Conservation (phyloP, 1,140 invertebrate species). For the Bombus balteatus region DNA sequence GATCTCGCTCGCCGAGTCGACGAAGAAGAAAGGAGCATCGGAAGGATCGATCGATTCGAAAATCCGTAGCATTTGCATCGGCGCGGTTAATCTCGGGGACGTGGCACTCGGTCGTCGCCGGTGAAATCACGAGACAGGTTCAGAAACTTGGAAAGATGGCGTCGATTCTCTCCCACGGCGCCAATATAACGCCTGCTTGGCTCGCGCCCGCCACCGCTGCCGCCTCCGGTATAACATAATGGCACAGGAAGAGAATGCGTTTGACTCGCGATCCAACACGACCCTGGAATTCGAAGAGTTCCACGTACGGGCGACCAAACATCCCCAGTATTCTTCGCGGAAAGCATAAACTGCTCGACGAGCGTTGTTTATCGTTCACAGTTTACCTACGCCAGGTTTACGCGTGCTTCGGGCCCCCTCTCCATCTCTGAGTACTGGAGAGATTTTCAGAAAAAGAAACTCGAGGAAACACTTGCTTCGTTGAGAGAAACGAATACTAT, state of each 20-base stretch:
- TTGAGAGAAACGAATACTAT: background rate
- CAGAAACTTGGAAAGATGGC: conserved; percentile 36
- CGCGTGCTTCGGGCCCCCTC: conserved; percentile 42
- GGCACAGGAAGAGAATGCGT: conserved; percentile 77
- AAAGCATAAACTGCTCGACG: conserved; percentile 66
- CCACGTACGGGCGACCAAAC: conserved; percentile 66
- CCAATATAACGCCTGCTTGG: conserved; percentile 57
- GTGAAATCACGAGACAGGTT: background rate
- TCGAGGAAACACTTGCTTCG: background rate
- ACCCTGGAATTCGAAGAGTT: conserved; percentile 75
- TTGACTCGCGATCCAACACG: conserved; percentile 79
- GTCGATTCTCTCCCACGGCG: conserved; percentile 55
- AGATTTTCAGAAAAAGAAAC: conserved; percentile 47
- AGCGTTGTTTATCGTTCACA: conserved; percentile 65
- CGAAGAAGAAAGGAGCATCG: background rate
- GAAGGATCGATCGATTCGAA: background rate
- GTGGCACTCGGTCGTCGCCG: background rate
- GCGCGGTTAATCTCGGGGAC: background rate
- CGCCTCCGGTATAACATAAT: conserved; percentile 75
- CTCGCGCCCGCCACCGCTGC: conserved; percentile 50
- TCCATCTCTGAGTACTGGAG: conserved; percentile 4
- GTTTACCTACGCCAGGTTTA: conserved; percentile 59
- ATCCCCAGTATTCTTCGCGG: conserved; percentile 69
- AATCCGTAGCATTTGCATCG: conserved; percentile 15
- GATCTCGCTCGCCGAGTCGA: background rate